Evolutionary conservation across 2,797 vertebrate species (phyloP).

Genomic region (Pseudopleuronectes americanus): DNA sequence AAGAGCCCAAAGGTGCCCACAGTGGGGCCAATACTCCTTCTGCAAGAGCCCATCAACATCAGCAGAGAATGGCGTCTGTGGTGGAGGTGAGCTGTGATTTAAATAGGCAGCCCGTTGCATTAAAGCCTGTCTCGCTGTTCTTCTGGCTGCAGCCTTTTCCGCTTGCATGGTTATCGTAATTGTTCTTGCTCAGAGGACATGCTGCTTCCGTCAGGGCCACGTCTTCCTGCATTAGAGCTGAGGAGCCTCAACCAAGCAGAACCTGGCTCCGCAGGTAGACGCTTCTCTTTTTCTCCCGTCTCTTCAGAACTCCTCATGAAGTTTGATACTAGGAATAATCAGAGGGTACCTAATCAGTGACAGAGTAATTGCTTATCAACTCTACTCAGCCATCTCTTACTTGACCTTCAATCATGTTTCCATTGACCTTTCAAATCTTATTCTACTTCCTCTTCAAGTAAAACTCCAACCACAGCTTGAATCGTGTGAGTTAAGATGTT

Average conservation of each 20-base stretch:
- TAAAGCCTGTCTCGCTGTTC: conserved; percentile 66
- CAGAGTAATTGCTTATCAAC: conserved; percentile 1
- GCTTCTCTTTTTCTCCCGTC: background rate
- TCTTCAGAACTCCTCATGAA: conserved; percentile 22
- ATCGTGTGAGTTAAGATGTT: background rate
- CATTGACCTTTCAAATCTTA: conserved; percentile 15
- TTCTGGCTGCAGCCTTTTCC: conserved; percentile 69
- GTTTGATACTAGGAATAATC: conserved; percentile 24
- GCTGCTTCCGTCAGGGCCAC: conserved; percentile 69
- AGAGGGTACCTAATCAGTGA: background rate
- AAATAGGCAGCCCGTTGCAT: conserved; percentile 71
- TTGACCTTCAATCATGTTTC: conserved; percentile 17
- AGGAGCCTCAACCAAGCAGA: conserved; percentile 48
- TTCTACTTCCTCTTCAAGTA: background rate
- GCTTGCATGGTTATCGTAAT: conserved; percentile 77
- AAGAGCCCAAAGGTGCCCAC: conserved; percentile 12
- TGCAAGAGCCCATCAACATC: conserved; percentile 34
- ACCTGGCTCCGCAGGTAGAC: conserved; percentile 44
- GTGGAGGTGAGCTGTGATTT: conserved; percentile 72
- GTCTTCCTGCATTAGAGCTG: conserved; percentile 66
- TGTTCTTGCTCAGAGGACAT: conserved; percentile 76
- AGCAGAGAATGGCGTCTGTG: conserved; percentile 41
- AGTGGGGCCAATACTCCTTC: conserved; percentile 18
- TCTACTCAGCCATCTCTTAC: background rate
- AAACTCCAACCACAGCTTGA: background rate